These are phyloP conservation scores for Strigamia crassipes DNA, from an alignment of 2,888 invertebrate species.

Conservation along the genomic window DNA sequence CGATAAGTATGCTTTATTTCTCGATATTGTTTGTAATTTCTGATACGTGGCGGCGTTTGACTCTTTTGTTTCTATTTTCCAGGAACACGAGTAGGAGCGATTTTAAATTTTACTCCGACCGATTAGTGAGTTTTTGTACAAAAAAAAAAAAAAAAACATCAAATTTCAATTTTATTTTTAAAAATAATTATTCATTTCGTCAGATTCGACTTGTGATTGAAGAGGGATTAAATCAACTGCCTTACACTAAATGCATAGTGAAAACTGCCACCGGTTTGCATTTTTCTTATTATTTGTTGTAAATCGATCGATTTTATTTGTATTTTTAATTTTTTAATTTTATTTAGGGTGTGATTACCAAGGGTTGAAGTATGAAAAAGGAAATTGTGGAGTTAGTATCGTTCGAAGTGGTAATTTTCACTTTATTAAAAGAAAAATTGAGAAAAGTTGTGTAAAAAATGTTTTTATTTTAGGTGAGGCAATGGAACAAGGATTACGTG, in stretches of 20 bases:
- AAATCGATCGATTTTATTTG: background rate
- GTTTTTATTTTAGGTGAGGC: conserved; percentile 77
- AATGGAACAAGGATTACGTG: conserved; percentile 82
- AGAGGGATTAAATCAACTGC: conserved; percentile 94
- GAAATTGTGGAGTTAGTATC: conserved; percentile 98
- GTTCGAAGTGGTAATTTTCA: conserved; percentile 69
- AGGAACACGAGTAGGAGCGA: conserved; percentile 92
- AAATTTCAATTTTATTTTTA: background rate
- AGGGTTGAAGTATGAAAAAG: conserved; percentile 92
- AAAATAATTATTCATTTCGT: conserved; percentile 51
- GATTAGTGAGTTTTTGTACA: conserved; percentile 67
- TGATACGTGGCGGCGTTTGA: background rate
- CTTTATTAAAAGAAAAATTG: too few species aligned
- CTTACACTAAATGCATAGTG: conserved; percentile 87
- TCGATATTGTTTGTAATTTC: background rate
- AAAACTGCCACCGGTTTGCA: conserved; percentile 81
- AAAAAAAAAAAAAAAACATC: too few species aligned
- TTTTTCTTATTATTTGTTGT: background rate
- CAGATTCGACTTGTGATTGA: conserved; percentile 94
- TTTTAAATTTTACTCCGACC: conserved; percentile 98
- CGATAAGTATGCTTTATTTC: conserved; percentile 59
- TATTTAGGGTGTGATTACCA: conserved; percentile 75
- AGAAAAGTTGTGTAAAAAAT: too few species aligned
- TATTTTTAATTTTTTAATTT: background rate
- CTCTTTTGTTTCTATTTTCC: conserved; percentile 56